These are phyloP conservation scores for Epistrophe grossulariae DNA, from an alignment of 2,888 invertebrate genomes.

Conservation along the genomic window DNA sequence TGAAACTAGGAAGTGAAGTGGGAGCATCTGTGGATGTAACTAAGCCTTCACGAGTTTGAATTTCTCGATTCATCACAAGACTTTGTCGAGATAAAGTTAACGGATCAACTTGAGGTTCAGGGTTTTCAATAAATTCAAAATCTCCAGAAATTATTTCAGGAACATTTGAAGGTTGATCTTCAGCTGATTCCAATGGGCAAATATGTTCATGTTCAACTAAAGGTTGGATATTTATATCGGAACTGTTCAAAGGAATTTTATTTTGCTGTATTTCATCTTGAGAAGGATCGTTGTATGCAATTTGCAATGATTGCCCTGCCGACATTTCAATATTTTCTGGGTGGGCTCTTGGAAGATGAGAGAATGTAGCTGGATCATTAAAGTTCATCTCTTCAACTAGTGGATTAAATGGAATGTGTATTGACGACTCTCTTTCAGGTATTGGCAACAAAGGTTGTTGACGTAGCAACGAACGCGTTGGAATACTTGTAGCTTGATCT, in stretches of 20 bases:
- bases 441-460: constrained; percentile 49
- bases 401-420: constrained; percentile 14
- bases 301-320: not conserved
- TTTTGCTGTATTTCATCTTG: not conserved
- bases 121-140: not conserved
- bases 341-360: constrained; percentile 11
- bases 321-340: constrained; percentile 24
- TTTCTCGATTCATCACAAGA: not conserved
- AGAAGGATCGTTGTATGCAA: not conserved
- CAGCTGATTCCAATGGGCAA: not conserved
- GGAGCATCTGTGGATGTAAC: not conserved
- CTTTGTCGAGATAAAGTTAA: not conserved
- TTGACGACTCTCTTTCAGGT: constrained; percentile 49
- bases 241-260: constrained; percentile 9
- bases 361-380: not conserved
- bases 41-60: not conserved
- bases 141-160: not conserved
- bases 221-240: not conserved
- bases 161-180: not conserved
- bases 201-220: not conserved
- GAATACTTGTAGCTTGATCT: constrained; percentile 21
- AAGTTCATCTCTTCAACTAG: not conserved
- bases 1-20: not conserved
- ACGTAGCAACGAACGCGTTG: constrained; percentile 23
- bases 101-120: not conserved